Evolutionary conservation across 2,797 vertebrate genomes (phyloP).

Genomic region (Vespertilio murinus): DNA sequence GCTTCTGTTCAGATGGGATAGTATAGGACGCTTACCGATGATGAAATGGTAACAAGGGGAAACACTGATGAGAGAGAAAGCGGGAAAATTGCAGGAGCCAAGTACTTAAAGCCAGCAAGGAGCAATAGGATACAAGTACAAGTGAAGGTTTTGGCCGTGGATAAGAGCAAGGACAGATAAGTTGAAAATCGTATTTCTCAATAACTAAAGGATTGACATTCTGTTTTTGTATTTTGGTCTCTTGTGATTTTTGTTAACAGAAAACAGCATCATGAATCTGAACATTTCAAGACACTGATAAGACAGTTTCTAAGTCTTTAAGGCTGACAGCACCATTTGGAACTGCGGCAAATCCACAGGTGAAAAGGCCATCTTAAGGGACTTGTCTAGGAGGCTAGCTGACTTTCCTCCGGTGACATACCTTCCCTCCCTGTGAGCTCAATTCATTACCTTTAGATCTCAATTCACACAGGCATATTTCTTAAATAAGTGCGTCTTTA

Average conservation of each 20-base stretch:
- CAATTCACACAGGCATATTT: neutral
- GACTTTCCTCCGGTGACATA: neutral
- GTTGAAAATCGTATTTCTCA: slow-evolving; percentile 45
- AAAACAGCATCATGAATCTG: slow-evolving; percentile 5
- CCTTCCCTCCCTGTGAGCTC: neutral
- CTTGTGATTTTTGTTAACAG: slow-evolving; percentile 21
- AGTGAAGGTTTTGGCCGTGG: neutral
- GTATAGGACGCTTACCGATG: neutral
- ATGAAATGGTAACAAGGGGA: neutral
- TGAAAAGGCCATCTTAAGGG: neutral
- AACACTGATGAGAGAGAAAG: neutral
- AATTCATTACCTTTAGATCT: neutral
- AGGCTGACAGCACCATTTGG: neutral
- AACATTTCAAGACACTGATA: neutral
- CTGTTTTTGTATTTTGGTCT: slow-evolving; percentile 4
- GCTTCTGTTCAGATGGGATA: neutral
- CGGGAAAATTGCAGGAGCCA: neutral
- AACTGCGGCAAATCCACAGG: neutral
- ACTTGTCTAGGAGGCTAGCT: neutral
- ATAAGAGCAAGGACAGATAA: neutral
- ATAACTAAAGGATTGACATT: slow-evolving; percentile 41
- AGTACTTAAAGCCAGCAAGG: neutral
- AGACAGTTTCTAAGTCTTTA: neutral
- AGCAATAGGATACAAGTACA: neutral
- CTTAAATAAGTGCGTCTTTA: neutral